Evolutionary conservation across 2,888 invertebrate species (phyloP).

Genomic region (Perizoma affinitatum): DNA sequence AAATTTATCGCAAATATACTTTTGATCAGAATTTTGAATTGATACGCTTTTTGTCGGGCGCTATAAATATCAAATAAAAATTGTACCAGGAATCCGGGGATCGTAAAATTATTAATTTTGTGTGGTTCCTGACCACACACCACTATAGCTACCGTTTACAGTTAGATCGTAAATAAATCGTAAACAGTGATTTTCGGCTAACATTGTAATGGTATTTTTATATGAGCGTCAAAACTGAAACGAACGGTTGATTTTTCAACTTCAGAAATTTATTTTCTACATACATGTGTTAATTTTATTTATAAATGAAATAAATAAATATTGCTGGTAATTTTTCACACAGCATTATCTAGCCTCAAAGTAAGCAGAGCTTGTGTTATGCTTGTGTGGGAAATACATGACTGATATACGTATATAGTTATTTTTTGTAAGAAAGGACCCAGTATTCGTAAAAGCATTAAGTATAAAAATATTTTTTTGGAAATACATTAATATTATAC

Average conservation of each 20-base stretch:
- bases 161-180: conserved; percentile 22
- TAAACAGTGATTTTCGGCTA: neutral
- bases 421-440: too few species aligned
- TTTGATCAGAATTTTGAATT: conserved; percentile 26
- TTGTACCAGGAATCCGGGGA: conserved; percentile 14
- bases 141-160: conserved; percentile 18
- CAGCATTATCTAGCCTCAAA: too few species aligned
- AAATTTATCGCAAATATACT: conserved; percentile 29
- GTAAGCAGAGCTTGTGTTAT: too few species aligned
- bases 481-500: too few species aligned
- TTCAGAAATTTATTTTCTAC: too few species aligned
- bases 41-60: conserved; percentile 29
- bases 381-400: too few species aligned
- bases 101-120: conserved; percentile 21
- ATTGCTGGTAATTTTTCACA: too few species aligned
- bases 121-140: conserved; percentile 26
- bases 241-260: neutral
- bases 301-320: too few species aligned
- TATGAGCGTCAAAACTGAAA: neutral
- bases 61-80: conserved; percentile 17
- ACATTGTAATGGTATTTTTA: conserved; percentile 4
- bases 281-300: too few species aligned
- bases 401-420: too few species aligned
- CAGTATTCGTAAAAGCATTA: too few species aligned
- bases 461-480: too few species aligned